Conservation (phyloP, 2,888 invertebrate genomes). For the Epirrita christyi region DNA sequence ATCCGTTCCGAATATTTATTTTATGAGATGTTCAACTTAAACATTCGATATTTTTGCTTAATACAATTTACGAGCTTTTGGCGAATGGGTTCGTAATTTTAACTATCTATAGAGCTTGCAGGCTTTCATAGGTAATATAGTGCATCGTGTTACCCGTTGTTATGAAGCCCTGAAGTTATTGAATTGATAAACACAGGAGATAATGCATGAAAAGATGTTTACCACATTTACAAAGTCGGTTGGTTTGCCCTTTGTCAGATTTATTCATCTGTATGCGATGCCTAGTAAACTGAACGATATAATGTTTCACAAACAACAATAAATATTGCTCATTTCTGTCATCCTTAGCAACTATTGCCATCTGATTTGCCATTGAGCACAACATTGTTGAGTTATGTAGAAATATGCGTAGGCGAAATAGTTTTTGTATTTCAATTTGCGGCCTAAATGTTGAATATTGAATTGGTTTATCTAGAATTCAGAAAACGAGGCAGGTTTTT, state of each 20-base stretch:
- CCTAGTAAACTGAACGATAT: background rate
- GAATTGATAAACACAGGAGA: too few species aligned
- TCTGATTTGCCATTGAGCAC: background rate
- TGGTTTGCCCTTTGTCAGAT: background rate
- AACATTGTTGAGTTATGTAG: background rate
- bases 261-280: background rate
- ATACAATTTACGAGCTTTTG: too few species aligned
- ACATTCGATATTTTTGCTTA: too few species aligned
- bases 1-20: too few species aligned
- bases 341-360: background rate
- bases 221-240: background rate
- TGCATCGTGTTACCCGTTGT: background rate
- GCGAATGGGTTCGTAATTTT: too few species aligned
- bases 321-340: background rate
- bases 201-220: background rate
- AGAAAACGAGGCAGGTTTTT: background rate
- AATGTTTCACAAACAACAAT: background rate
- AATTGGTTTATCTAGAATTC: background rate
- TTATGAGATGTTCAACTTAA: too few species aligned
- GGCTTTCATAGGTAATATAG: background rate
- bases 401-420: constrained; percentile 4
- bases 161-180: too few species aligned
- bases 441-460: constrained; percentile 1
- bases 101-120: too few species aligned
- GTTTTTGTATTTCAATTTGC: background rate